Evolutionary conservation across 1,140 invertebrate genomes (phyloP), one percentile per base, ranked within the genome.

Genomic region (Hypsibius dujardini): DNA sequence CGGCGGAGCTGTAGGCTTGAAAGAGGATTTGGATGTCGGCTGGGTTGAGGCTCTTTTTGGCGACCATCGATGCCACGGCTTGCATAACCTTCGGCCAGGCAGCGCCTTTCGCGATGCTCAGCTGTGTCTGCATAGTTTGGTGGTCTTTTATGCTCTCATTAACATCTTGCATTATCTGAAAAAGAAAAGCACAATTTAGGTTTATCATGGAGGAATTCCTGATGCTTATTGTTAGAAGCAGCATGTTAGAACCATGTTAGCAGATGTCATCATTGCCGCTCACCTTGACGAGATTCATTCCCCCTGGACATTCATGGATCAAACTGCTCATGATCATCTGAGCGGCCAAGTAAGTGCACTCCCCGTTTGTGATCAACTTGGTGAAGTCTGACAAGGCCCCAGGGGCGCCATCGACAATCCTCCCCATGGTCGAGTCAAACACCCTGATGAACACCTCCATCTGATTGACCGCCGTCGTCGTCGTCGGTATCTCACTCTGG

Each of bases 401-500:
- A 59, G 72, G 70, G 46, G 62, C 70, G 46, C 15, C 70, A 46
- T 28, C 69, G 92, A 91, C 84, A 93, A 95, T 80, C 97, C 93
- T 79, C 88, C 87, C 85, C 72, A 98, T 91, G 0, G 92, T 90
- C 7, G 94, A 97, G 81, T 96, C 93, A 2, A 98, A 81, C 71
- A 98, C 95, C 75, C 94, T 82, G 1, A 94, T 95, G 81, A 98
- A 98, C 15, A 98, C 95, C 85, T 98, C 95, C 76, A 98, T 91
- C 83, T 98, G 95, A 80, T 98, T 95, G 60, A 95, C 94, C 28
- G 95, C 95, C 73, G 95, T 98, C 15, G 94, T 97, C 74, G 98
- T 96, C 77, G 91, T 94, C n/a, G 94, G 98, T 69, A 98, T 98
- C 85, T 98, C 95, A 73, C 92, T 93, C 87, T 98, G 95, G 79